Conservation (phyloP, 1,140 invertebrate genomes). For the Piezodorus guildinii region DNA sequence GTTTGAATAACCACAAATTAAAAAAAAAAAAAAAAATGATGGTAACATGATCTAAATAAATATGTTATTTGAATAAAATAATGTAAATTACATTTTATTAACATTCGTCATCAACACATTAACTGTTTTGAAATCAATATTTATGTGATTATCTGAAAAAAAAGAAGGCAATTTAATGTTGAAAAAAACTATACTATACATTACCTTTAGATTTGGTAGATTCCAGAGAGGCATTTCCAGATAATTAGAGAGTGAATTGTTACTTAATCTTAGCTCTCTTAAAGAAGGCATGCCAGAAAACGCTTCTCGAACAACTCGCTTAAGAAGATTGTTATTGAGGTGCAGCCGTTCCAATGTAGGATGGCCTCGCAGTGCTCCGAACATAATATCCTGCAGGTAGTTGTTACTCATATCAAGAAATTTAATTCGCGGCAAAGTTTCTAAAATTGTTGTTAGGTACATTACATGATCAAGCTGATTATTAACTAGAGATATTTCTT, state of each 20-base stretch:
- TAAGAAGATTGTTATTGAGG: constrained; percentile 64
- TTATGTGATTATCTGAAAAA: no score
- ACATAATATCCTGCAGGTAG: constrained; percentile 54
- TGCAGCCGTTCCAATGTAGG: constrained; percentile 63
- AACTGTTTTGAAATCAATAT: no score
- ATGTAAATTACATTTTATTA: no score
- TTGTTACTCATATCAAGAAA: constrained; percentile 30
- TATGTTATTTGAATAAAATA: no score
- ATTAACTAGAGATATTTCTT: constrained; percentile 60
- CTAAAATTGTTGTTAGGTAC: constrained; percentile 55
- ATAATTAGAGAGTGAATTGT: constrained; percentile 56
- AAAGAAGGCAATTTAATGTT: no score
- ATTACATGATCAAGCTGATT: constrained; percentile 62
- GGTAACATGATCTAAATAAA: no score
- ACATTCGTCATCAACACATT: neutral
- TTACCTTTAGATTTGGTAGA: constrained; percentile 59
- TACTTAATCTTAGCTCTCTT: constrained; percentile 61
- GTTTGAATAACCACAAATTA: no score
- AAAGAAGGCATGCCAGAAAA: constrained; percentile 70
- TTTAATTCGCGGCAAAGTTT: constrained; percentile 47
- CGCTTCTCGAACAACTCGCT: constrained; percentile 57
- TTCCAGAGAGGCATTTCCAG: constrained; percentile 62
- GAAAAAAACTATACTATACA: neutral
- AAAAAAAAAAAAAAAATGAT: no score
- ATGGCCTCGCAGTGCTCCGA: constrained; percentile 61